Conservation (phyloP, 2,113 vertebrate genomes). For the Phalacrocorax aristotelis region DNA sequence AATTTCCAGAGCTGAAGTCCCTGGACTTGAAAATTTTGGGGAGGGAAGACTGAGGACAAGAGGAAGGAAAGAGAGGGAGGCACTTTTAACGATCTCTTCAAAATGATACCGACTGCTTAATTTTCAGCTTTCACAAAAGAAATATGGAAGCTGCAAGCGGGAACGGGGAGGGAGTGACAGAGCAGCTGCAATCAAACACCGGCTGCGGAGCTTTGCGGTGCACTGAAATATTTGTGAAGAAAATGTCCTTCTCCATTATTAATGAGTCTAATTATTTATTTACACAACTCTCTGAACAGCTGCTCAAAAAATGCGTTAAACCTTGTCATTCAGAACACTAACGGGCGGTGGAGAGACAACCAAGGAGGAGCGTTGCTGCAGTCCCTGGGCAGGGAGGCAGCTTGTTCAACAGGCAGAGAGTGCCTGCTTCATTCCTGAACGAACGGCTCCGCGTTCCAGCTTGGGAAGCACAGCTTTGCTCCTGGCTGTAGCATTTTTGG, state of each 20-base stretch:
- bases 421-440: not conserved
- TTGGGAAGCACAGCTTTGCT: not conserved
- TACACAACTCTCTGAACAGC: not conserved
- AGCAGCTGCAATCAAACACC: not conserved
- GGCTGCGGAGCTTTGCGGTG: not conserved
- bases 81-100: fast-evolving
- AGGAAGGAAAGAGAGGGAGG: not conserved
- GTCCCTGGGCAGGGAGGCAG: not conserved
- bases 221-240: not conserved
- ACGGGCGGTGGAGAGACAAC: not conserved
- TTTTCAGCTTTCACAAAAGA: not conserved
- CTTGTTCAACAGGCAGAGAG: not conserved
- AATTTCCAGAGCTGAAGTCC: not conserved
- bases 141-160: not conserved
- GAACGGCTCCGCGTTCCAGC: fast-evolving
- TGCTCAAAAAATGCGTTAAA: not conserved
- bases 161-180: not conserved
- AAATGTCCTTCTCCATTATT: constrained; percentile 30
- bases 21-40: not conserved
- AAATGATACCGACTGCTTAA: fast-evolving
- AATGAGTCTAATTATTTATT: constrained; percentile 45
- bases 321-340: not conserved
- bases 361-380: not conserved
- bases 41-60: not conserved
- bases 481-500: not conserved